Conservation (phyloP, 2,797 vertebrate species). For the Enteromius treurensis region DNA sequence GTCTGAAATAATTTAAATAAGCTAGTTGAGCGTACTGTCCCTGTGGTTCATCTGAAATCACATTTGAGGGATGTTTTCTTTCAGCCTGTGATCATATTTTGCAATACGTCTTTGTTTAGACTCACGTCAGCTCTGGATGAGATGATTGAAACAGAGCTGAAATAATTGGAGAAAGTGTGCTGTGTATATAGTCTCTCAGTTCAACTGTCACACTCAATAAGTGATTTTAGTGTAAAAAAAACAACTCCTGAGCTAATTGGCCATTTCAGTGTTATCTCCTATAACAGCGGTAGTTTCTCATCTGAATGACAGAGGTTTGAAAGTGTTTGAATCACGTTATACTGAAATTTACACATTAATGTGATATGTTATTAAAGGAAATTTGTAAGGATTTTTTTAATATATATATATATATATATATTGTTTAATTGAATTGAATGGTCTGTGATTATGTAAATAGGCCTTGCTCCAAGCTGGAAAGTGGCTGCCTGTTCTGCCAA, state of each 20-base stretch:
- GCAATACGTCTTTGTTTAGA: slow-evolving; percentile 6
- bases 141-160: slow-evolving; percentile 45
- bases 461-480: background rate
- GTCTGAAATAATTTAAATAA: background rate
- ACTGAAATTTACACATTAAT: slow-evolving; percentile 26
- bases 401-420: no score
- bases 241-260: slow-evolving; percentile 11
- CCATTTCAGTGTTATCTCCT: slow-evolving; percentile 33
- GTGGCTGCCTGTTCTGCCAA: background rate
- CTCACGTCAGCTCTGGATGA: slow-evolving; percentile 54
- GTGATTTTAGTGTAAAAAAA: slow-evolving; percentile 54
- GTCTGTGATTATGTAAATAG: background rate
- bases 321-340: background rate
- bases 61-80: slow-evolving; percentile 28
- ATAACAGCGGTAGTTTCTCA: slow-evolving; percentile 24
- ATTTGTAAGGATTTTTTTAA: background rate
- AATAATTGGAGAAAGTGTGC: slow-evolving; percentile 57
- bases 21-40: background rate
- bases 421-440: background rate
- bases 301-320: slow-evolving; percentile 5
- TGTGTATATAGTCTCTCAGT: slow-evolving; percentile 44
- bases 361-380: background rate
- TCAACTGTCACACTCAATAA: slow-evolving; percentile 56
- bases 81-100: background rate
- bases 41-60: background rate